Base-by-base conservation (phyloP, 2,888 invertebrate species). In the Acleris sparsana region DNA sequence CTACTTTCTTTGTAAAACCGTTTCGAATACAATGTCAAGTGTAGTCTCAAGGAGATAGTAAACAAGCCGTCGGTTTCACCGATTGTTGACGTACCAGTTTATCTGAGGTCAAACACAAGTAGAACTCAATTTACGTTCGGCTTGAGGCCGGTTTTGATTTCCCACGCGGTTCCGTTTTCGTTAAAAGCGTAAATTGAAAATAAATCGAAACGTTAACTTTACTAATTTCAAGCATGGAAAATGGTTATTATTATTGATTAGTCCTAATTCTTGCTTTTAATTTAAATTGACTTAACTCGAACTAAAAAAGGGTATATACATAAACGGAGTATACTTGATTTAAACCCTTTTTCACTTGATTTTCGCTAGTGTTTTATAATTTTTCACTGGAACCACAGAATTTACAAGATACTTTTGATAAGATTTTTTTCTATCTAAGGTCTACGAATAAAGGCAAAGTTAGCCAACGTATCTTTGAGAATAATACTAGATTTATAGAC, bases 101-200 rank as follows among this genome's bases (percentile, higher is more conserved):
- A 46, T 55, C 29, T 44, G 18, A 57, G 53, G 62, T 62, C 48
- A 53, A 66, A 66, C 52, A 62, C 46, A 44, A 43, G 57, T 74
- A 74, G 78, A 86, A 65, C 85, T 85, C 84, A 87, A 89, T 88
- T 89, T 87, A 82, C 83, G 84, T 86, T 82, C 76, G 80, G 75
- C 76, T 70, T 74, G 77, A 76, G 7, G 46, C 57, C 22, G 43
- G 79, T 72, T 75, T 70, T 82, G 86, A 88, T 88, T 88, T 88
- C 89, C 88, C 88, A 74, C 53, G 84, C 73, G 88, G 67, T 75
- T 85, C 83, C 74, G 72, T 74, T 82, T 78, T 78, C 80, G 56
- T 51, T 60, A 61, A 79, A 77, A 79, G 75, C 70, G 65, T 71
- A 69, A 71, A 72, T 70, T 73, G 71, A 73, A 72, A 68, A 71